Evolutionary conservation across 2,888 invertebrate species (phyloP).

Genomic region (Amphipyra tragopoginis): DNA sequence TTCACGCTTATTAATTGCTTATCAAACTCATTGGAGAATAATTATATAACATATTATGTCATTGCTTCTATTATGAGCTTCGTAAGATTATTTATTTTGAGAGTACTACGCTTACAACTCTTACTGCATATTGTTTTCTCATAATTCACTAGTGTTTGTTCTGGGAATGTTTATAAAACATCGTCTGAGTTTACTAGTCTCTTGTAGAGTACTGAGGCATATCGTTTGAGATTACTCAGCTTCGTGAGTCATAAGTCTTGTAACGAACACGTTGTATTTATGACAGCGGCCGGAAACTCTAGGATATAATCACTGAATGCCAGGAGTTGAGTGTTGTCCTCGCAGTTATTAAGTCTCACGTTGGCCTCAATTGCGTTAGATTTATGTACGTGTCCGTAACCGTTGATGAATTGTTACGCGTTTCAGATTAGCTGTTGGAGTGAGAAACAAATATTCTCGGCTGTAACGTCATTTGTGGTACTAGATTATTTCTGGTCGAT

Average conservation of each 20-base stretch:
- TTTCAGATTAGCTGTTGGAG: constrained; percentile 41
- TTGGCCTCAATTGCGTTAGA: constrained; percentile 55
- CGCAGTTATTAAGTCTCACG: constrained; percentile 46
- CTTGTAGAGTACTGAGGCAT: constrained; percentile 42
- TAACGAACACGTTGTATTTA: constrained; percentile 71
- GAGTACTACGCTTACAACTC: constrained; percentile 18
- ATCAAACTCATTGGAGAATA: constrained; percentile 45
- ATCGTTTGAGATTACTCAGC: constrained; percentile 71
- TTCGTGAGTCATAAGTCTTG: constrained; percentile 76
- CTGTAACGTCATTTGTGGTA: constrained; percentile 1
- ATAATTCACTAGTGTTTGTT: constrained; percentile 22
- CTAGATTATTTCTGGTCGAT: constrained; percentile 3
- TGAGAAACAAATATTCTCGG: constrained; percentile 6
- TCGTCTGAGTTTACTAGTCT: constrained; percentile 54
- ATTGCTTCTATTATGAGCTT: constrained; percentile 10
- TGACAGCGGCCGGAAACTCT: constrained; percentile 75
- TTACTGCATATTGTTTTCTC: constrained; percentile 26
- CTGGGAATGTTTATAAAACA: constrained; percentile 52
- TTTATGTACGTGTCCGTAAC: constrained; percentile 46
- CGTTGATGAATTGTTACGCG: constrained; percentile 44
- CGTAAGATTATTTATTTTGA: constrained; percentile 37
- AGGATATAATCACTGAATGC: constrained; percentile 56
- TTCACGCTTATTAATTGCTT: constrained; percentile 54
- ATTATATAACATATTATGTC: constrained; percentile 40
- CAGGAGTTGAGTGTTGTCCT: constrained; percentile 52